Percentiles rank a stretch among this genome's conserved stretches.
Evolutionary conservation across 2,797 vertebrate genomes (phyloP).

Genomic region (Rhinogobio ventralis): DNA sequence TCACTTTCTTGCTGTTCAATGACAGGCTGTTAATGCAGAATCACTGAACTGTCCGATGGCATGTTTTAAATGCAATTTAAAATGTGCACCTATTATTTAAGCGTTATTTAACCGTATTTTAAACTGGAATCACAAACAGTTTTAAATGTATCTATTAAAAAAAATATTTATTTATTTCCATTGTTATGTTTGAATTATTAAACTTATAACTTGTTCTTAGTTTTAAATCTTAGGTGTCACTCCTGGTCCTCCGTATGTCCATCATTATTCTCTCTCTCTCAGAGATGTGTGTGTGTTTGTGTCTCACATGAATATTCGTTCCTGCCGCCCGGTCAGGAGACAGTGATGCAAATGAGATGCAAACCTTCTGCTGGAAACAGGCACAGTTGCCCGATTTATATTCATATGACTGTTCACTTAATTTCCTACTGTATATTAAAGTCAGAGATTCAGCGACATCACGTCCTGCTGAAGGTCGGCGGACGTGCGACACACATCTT

Average conservation of each 20-base stretch:
- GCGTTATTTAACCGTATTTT: too few relatives aligned
- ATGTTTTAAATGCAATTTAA: too few relatives aligned
- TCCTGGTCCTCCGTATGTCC: neutral
- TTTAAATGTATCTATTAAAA: too few relatives aligned
- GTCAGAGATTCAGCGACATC: neutral
- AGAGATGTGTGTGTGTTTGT: neutral
- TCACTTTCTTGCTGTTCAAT: too few relatives aligned
- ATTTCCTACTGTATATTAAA: neutral
- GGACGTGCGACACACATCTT: neutral
- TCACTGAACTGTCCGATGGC: too few relatives aligned
- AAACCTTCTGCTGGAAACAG: slow-evolving; percentile 29
- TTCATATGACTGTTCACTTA: neutral
- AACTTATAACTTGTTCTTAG: too few relatives aligned
- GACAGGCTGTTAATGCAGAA: too few relatives aligned
- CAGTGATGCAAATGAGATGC: slow-evolving; percentile 28
- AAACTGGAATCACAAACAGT: too few relatives aligned
- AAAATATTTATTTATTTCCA: too few relatives aligned
- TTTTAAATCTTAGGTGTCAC: too few relatives aligned
- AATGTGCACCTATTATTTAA: too few relatives aligned
- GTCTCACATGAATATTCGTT: slow-evolving; percentile 16
- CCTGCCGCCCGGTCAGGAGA: neutral
- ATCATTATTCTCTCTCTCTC: neutral
- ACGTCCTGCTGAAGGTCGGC: neutral
- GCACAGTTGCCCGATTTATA: neutral
- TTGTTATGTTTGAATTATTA: too few relatives aligned